phyloP scores from a whole-genome alignment of 1,140 invertebrate species.

The Scaptomyza montana region DNA sequence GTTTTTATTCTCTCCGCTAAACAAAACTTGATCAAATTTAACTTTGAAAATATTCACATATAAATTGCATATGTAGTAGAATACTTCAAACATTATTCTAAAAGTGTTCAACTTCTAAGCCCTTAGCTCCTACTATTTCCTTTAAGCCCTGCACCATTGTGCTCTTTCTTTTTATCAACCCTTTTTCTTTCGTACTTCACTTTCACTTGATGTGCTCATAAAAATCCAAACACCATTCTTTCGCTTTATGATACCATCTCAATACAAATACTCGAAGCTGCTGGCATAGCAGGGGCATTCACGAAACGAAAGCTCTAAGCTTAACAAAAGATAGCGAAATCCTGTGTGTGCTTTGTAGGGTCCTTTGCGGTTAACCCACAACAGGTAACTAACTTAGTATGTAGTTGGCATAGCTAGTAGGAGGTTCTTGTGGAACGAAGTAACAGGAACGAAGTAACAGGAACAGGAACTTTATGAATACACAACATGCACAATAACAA shows the following conservation, averaged over 20 bases:
- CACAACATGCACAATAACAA: conserved; percentile 36
- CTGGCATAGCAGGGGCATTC: neutral
- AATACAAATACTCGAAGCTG: too few relatives aligned
- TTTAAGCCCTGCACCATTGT: neutral
- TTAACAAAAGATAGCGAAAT: conserved; percentile 7
- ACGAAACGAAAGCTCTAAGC: neutral
- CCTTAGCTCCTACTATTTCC: neutral
- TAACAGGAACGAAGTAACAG: neutral
- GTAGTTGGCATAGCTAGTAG: conserved; percentile 8
- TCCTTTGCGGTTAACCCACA: conserved; percentile 14
- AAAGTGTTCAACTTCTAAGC: too few relatives aligned
- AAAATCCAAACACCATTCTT: neutral
- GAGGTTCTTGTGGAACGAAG: neutral
- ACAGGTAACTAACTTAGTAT: conserved; percentile 20
- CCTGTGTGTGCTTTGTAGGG: conserved; percentile 8
- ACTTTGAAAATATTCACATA: too few relatives aligned
- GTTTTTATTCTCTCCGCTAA: too few relatives aligned
- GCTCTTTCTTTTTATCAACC: neutral
- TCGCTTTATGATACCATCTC: neutral
- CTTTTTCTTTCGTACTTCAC: neutral
- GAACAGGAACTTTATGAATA: conserved; percentile 45
- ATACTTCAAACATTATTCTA: too few relatives aligned
- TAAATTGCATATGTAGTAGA: too few relatives aligned
- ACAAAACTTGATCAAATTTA: too few relatives aligned
- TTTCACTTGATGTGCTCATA: conserved; percentile 5